Evolutionary conservation across 2,797 vertebrate genomes (phyloP).

Genomic region (Chelmon rostratus): DNA sequence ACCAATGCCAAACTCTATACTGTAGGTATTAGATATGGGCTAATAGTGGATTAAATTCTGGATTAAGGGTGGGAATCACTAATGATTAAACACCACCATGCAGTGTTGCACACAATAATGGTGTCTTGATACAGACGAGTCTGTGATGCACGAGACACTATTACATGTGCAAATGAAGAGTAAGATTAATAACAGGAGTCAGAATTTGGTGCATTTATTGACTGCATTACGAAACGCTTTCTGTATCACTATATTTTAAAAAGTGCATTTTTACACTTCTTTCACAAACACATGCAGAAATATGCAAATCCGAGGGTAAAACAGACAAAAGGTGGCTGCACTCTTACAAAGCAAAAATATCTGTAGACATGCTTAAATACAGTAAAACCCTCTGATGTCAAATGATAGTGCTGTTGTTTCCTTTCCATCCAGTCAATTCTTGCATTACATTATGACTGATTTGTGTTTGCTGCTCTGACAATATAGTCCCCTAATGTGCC

Average conservation of each 20-base stretch:
- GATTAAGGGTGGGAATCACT: constrained; percentile 38
- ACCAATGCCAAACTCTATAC: background rate
- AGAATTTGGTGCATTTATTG: constrained; percentile 7
- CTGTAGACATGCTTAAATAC: background rate
- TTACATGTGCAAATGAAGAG: background rate
- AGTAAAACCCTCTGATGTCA: background rate
- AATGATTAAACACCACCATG: constrained; percentile 22
- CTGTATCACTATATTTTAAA: background rate
- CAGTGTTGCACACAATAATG: constrained; percentile 10
- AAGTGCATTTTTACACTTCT: background rate
- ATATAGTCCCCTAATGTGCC: background rate
- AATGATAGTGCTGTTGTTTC: background rate
- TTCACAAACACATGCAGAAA: background rate
- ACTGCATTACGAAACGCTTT: background rate
- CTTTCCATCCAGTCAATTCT: background rate
- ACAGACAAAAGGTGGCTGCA: background rate
- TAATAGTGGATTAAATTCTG: constrained; percentile 41
- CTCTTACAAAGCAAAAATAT: background rate
- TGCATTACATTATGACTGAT: background rate
- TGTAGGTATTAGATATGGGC: background rate
- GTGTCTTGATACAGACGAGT: background rate
- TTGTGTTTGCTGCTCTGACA: background rate
- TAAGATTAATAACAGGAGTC: background rate
- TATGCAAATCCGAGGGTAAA: background rate
- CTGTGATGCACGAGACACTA: background rate